Base-by-base conservation (phyloP, 2,888 invertebrate genomes). In the Eilema griseolum region DNA sequence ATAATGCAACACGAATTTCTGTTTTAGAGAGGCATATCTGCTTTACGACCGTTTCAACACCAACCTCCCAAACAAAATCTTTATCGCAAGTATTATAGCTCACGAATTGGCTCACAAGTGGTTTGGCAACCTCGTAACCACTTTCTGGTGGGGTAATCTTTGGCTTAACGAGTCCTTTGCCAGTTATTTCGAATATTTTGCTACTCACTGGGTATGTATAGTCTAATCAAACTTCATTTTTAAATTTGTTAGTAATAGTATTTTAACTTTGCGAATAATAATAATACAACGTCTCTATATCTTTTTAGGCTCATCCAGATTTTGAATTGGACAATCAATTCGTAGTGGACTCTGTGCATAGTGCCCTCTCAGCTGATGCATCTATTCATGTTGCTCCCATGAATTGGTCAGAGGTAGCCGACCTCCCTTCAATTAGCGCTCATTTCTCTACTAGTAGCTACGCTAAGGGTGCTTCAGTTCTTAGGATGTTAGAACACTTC, bases 61-160 rank as follows among this genome's bases (percentile, higher is more conserved):
- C 0, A 95, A 95, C 62, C 66, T 93, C 3, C 75, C 65, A 46
- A 92, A 90, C 70, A 94, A 96, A 80, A 95, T 96, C 78, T 89
- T 91, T 69, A 95, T 97, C 8, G 96, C 96, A 0, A 93, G 96
- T 0, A 96, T 96, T 10, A 93, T 97, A 73, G 96, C 97, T 0
- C 98, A 98, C 87, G 98, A 98, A 87, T 89, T 98, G 61, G 97
- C 97, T 0, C 98, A 98, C 90, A 97, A 97, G 89, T 98, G 98
- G 98, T 98, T 98, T 85, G 98, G 98, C 10, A 97, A 98, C 88
- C 91, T 97, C 65, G 96, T 98, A n/a, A 97, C 97, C 0, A 96
- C 96, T 75, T 96, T 96, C 84, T 97, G 97, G 97, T 98, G 98
- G 98, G 96, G 96, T 71, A 96, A 96, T 83, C 93, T 97, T 37